Evolutionary conservation across 2,113 vertebrate species (phyloP), one percentile per base, ranked within the genome.

Genomic region (Benitochromis conjunctus): DNA sequence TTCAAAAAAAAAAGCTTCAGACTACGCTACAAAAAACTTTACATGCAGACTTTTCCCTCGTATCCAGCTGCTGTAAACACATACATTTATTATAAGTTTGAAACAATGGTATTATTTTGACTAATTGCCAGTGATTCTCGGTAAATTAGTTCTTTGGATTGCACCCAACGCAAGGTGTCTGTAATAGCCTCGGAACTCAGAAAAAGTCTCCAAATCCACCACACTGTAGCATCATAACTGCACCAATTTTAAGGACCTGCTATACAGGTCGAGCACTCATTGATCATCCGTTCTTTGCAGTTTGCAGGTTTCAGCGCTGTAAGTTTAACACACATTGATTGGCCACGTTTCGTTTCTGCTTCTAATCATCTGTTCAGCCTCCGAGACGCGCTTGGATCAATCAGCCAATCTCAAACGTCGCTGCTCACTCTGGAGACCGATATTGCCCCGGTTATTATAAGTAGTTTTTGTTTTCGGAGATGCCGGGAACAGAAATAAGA

Each of bases 381-480:
- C 24, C 13, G 62, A 79, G 31, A 9, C 10, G 34, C 21, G 9
- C 13, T 80, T 64, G 9, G 66, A 89, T 90, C 79, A 80, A 89
- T 91, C 56, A 3, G 43, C 79, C 62, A 53, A 13, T 86, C 24
- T 46, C 26, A 64, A 62, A 19, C 79, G 6, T 53, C 36, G 7
- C 87, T 87, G 46, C 46, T 34, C 26, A 19, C 18, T 53, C 51
- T n/a, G 71, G 9, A 31, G 26, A 12, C 10, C 9, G 46, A 31
- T 29, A 31, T 12, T 3, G 24, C 43, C 5, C 66, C 14, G 41
- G 74, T 92, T 89, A 91, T 80, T 26, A 84, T 41, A 71, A 43
- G 77, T 66, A 53, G 4, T 41, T 82, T 80, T 90, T 92, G 88
- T 93, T 94, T 74, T 46, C 31, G 57, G 54, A 62, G 62, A 62